Evolutionary conservation across 2,797 vertebrate species (phyloP).

Genomic region (Picus viridis): DNA sequence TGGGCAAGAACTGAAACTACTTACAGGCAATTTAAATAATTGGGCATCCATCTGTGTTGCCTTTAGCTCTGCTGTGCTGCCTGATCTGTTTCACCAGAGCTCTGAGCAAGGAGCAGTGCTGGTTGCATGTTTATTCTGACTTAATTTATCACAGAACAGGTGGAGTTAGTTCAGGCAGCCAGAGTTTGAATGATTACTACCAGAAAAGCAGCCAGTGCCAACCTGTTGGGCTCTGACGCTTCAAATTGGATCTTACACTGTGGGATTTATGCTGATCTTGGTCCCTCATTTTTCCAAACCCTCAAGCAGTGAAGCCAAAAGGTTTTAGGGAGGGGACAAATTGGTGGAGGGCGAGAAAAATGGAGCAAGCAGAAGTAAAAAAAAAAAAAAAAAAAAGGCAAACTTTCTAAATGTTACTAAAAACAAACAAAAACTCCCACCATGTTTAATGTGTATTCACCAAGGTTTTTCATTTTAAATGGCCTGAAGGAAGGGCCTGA

Average conservation of each 20-base stretch:
- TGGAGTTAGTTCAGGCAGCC: background rate
- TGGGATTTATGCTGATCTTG: background rate
- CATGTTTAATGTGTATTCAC: background rate
- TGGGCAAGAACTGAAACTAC: slow-evolving; percentile 38
- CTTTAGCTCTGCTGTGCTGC: background rate
- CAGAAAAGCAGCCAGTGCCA: background rate
- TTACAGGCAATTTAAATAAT: slow-evolving; percentile 3
- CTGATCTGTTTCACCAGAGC: background rate
- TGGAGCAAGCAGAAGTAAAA: background rate
- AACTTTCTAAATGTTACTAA: background rate
- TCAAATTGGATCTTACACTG: background rate
- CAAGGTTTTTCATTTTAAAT: background rate
- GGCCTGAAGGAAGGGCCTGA: background rate
- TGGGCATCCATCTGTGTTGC: background rate
- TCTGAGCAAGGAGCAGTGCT: background rate
- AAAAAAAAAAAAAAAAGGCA: no score
- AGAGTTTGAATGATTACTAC: background rate
- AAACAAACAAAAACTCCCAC: background rate
- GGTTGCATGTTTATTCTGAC: background rate
- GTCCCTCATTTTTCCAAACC: background rate
- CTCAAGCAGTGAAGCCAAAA: background rate
- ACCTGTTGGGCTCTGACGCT: background rate
- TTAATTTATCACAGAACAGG: background rate
- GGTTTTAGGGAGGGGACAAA: background rate
- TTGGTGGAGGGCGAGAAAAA: background rate